phyloP scores from a whole-genome alignment of 2,888 invertebrate species.

The Clivina fossor region DNA sequence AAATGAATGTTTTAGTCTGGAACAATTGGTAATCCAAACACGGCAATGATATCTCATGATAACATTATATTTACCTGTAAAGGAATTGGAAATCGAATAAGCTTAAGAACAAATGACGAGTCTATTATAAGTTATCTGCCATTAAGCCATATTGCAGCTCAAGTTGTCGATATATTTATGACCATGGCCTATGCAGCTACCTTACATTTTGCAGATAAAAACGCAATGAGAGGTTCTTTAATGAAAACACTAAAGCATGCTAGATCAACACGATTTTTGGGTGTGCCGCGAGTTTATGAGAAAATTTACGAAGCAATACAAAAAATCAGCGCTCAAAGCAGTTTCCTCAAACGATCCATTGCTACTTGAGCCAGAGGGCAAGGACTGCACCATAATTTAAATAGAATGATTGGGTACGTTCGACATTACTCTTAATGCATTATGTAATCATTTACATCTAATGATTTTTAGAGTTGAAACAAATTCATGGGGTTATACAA shows the following conservation, averaged over 20 bases:
- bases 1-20: conserved; percentile 77
- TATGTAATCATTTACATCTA: conserved; percentile 35
- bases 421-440: conserved; percentile 38
- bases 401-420: conserved; percentile 63
- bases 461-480: conserved; percentile 37
- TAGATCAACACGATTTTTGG: conserved; percentile 81
- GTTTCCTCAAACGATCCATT: conserved; percentile 71
- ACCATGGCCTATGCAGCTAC: conserved; percentile 65
- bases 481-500: conserved; percentile 68
- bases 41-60: conserved; percentile 91
- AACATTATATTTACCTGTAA: conserved; percentile 74
- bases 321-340: conserved; percentile 69
- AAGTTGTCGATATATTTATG: conserved; percentile 79
- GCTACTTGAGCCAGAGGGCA: conserved; percentile 75
- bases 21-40: conserved; percentile 87
- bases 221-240: conserved; percentile 83
- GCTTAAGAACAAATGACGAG: conserved; percentile 61
- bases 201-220: conserved; percentile 88
- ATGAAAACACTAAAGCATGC: conserved; percentile 75
- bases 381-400: conserved; percentile 67
- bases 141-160: conserved; percentile 88
- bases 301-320: conserved; percentile 89
- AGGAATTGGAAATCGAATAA: conserved; percentile 57
- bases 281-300: conserved; percentile 91
- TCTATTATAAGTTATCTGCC: conserved; percentile 79